phyloP scores from a whole-genome alignment of 37 sponge, comb jelly and placozoan species.

The Spongilla lacustris region DNA sequence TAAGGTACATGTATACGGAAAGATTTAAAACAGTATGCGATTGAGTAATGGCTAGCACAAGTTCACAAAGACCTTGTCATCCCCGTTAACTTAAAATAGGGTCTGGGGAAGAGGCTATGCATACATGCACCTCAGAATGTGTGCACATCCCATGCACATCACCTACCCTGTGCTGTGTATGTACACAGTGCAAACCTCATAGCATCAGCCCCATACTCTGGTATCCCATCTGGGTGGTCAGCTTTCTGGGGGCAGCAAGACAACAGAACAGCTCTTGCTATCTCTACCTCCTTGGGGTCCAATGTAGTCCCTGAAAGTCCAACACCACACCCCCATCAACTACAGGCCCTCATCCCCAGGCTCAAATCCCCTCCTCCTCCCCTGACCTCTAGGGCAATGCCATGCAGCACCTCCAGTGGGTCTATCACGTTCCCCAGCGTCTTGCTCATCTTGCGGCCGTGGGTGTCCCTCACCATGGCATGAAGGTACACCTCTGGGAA shows the following conservation, averaged over 20 bases:
- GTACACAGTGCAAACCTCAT: conserved; percentile 97
- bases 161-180: conserved; percentile 91
- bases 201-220: conserved; percentile 98
- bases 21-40: too few relatives aligned
- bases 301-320: conserved; percentile 74
- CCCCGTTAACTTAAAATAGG: too few relatives aligned
- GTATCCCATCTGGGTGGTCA: conserved; percentile 96
- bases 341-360: neutral
- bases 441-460: conserved; percentile 99
- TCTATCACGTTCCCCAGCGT: conserved; percentile 97
- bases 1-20: too few relatives aligned
- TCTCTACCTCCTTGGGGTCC: conserved; percentile 84
- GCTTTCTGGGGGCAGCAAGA: conserved; percentile 73
- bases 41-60: too few relatives aligned
- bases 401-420: conserved; percentile 88
- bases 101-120: too few relatives aligned
- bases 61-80: too few relatives aligned
- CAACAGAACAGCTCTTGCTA: conserved; percentile 79
- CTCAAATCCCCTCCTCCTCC: neutral
- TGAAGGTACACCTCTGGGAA: conserved; percentile 95
- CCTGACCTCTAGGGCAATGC: conserved; percentile 84
- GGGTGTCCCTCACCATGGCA: conserved; percentile 98
- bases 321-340: neutral
- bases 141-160: too few relatives aligned
- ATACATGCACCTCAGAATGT: too few relatives aligned